Conservation (phyloP, 30 jellyfish, hydroid and myxozoan genomes). For the Turritopsis rubra region DNA sequence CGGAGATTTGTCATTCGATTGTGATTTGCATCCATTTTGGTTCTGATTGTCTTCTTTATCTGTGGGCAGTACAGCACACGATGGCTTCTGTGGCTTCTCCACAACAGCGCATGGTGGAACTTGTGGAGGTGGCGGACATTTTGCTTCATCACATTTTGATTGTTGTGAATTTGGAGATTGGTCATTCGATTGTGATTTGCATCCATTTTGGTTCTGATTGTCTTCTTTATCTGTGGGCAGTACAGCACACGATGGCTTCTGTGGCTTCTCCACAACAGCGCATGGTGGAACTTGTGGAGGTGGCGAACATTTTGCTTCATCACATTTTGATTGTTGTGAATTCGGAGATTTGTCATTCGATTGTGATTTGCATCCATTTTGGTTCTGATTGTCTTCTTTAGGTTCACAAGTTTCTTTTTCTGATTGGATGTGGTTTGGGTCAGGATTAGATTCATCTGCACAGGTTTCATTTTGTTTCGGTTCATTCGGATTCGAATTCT, state of each 20-base stretch:
- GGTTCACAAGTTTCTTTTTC: too few species aligned
- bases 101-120: not conserved
- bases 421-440: not conserved
- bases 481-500: not conserved
- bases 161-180: too few species aligned
- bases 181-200: not conserved
- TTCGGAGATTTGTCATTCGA: too few species aligned
- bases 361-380: too few species aligned
- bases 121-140: not conserved
- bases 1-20: not conserved
- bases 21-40: too few species aligned
- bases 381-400: too few species aligned
- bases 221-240: not conserved
- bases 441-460: not conserved
- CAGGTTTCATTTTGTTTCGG: not conserved
- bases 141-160: not conserved
- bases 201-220: not conserved
- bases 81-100: not conserved
- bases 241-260: not conserved
- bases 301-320: too few species aligned
- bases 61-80: not conserved
- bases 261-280: not conserved
- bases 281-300: not conserved
- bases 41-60: not conserved
- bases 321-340: too few species aligned